Base-by-base conservation (phyloP, 2,888 invertebrate genomes). In the Willowsia nigromaculata region DNA sequence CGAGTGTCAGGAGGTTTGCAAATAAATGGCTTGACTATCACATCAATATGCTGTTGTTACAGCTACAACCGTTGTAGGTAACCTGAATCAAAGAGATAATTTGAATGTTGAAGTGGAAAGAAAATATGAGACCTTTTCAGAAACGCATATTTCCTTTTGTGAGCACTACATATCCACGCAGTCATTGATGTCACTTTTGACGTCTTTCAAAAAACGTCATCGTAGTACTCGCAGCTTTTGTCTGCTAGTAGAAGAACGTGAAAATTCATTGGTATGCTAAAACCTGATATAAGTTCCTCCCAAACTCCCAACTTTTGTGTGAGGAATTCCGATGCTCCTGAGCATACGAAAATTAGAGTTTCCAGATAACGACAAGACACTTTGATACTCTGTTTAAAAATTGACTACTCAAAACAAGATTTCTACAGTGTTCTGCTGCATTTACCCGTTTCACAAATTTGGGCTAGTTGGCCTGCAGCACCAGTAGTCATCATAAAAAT, bases 351-450 rank as follows among this genome's bases (percentile, higher is more conserved):
- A 71, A 71, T 71, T 71, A 71, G 40, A 22, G 22, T 18, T 71
- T 71, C 43, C 40, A 71, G 40, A 71, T 71, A 71, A 71, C 68
- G 68, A 71, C 40, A 1, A 15, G 27, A 11, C 68, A 30, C 37
- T 71, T 71, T 71, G 3, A 40, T 40, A 40, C 15, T 18, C 68
- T 71, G 18, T 40, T 71, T 43, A 71, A 71, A 71, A 40, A 40
- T 71, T 71, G 68, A 43, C 68, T 37, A 43, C 25, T 71, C 18
- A 40, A 56, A 40, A 71, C n/a, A 40, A 40, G 43, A 71, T 40
- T n/a, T 71, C 25, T 40, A n/a, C 7, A 40, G 15, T 4, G 30
- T 13, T n/a, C 3, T 40, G 18, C 37, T 68, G 37, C 40, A 18
- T 37, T 18, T 65, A 9, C 7, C 11, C 37, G 9, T 6, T n/a